Base-by-base conservation (phyloP, 2,113 vertebrate species). In the Phyllostomus discolor region DNA sequence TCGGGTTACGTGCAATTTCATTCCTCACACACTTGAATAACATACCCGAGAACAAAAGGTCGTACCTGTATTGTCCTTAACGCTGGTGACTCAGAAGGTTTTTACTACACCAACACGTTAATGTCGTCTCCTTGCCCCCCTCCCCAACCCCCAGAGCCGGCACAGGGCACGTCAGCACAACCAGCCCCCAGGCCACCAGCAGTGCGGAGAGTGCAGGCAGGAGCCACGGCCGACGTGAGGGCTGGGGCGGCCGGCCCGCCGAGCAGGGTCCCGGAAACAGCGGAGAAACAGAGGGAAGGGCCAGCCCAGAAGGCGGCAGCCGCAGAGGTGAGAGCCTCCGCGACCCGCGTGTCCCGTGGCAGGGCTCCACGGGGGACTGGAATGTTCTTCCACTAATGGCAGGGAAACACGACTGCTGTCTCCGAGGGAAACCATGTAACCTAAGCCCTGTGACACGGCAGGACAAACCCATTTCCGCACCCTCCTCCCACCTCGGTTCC, bases 101-200 rank as follows among this genome's bases (percentile, higher is more conserved):
- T 82, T 80, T 48, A 89, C 28, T 66, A 89, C 80, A 70, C 31
- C 79, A 79, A 78, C 24, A 38, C 28, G 50, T 52, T 73, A 87
- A 43, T 87, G 15, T 10, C n/a, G 12, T 28, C 66, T 64, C 28
- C 3, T 1, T 24, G 78, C 17, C 17, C 7, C 48, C 11, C 17
- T 4, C 2, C 9, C 28, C 20, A 26, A 7, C 31, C 3, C 10
- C 15, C 11, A 54, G 0, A 9, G 8, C 0, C 11, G 10, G 20
- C 0, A 70, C 1, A 79, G 14, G 5, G 50, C 22, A 54, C 1
- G 4, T 26, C 1, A 28, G 24, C 1, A 64, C 7, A 88, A 81
- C 19, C 31, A 20, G 38, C 17, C 22, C 48, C 10, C 43, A 64
- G 38, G 2, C 57, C n/a, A 31, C 2, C 7, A 69, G 35, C 54